phyloP scores from a whole-genome alignment of 2,797 vertebrate genomes.

The Triplophysa yarkandensis region DNA sequence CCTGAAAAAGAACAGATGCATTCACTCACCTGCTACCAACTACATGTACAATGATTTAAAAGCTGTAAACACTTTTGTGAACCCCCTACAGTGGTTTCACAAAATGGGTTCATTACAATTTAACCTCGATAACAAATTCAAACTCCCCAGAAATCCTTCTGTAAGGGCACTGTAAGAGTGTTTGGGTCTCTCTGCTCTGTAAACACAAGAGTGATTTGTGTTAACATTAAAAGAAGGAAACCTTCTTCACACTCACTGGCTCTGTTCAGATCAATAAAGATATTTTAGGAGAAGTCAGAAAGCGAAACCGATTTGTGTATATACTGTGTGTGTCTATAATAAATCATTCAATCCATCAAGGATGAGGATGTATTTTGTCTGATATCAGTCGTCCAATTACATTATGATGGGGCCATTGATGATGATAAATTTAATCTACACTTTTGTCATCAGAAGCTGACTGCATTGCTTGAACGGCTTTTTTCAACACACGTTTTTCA shows the following conservation, averaged over 20 bases:
- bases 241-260: neutral
- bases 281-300: slow-evolving; percentile 31
- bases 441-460: too few relatives aligned
- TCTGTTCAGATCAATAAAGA: slow-evolving; percentile 25
- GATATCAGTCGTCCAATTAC: neutral
- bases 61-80: neutral
- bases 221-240: slow-evolving; percentile 14
- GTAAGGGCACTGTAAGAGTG: slow-evolving; percentile 50
- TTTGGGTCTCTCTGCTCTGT: slow-evolving; percentile 56
- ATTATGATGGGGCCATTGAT: too few relatives aligned
- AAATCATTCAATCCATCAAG: slow-evolving; percentile 13
- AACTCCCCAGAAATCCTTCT: neutral
- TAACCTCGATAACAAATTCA: neutral
- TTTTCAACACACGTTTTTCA: too few relatives aligned
- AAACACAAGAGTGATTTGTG: slow-evolving; percentile 5
- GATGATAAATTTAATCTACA: neutral
- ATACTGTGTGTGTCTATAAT: slow-evolving; percentile 12
- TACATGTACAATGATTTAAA: neutral
- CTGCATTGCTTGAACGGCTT: too few relatives aligned
- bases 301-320: slow-evolving; percentile 16
- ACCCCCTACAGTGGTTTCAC: neutral
- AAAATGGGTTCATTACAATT: neutral
- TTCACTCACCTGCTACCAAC: neutral
- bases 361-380: neutral
- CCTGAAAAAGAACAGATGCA: neutral